Base-by-base conservation (phyloP, 1,140 invertebrate species). In the Littorina saxatilis region DNA sequence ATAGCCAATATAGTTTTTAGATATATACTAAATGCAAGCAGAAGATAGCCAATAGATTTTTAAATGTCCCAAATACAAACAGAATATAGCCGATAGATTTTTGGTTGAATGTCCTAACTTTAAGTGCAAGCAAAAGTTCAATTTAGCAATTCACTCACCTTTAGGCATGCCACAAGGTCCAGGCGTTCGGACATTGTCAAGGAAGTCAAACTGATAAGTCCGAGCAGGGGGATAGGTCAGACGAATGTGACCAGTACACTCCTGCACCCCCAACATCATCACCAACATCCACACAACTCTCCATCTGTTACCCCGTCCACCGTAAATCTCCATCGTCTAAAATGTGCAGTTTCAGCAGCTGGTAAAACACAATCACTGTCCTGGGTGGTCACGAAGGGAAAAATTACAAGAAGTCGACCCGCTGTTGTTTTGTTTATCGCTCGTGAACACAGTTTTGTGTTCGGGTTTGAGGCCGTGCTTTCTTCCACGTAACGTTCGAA, bases 121-220 rank as follows among this genome's bases (percentile, higher is more conserved):
- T 58, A 78, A 23, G 76, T 58, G 13, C 5, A 79, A 68, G 35
- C 11, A 80, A 66, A 37, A 39, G 47, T 2, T 17, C 2, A 77
- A 27, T 20, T n/a, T n/a, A n/a, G n/a, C n/a, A 37, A 70, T 66
- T 0, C 52, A 61, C 83, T 94, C 93, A 98, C 97, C 97, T 96
- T 96, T 97, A 9, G 97, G 97, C 96, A 99, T 98, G 83, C 98
- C 98, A 92, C 98, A 99, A 43, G 97, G 98, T 79, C 95, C 95
- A 86, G 96, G 96, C 27, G 98, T 98, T 86, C 97, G 95, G 75
- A 95, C 94, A 90, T 96, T 98, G 91, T 99, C 97, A 92, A 99
- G 93, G 93, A 98, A 99, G 93, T 99, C 98, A 89, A 99, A 93
- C 90, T 97, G 96, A 89, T 96, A 98, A 85, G 95, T 92, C 29